Evolutionary conservation across 2,797 vertebrate genomes (phyloP).

Genomic region (Kryptopterus vitreolus): DNA sequence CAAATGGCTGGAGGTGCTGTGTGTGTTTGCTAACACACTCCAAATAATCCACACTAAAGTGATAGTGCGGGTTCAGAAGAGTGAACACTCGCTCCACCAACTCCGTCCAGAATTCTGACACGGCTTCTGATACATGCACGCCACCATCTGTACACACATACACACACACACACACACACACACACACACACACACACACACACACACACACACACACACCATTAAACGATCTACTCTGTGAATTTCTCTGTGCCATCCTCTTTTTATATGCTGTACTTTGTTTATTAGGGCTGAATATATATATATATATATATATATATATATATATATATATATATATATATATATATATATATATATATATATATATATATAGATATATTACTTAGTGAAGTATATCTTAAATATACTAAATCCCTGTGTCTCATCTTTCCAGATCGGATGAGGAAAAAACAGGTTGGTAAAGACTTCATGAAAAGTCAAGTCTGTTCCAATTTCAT

Average conservation of each 20-base stretch:
- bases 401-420: background rate
- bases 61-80: slow-evolving; percentile 87
- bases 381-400: background rate
- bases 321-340: no score
- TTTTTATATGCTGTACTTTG: background rate
- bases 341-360: no score
- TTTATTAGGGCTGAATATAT: no score
- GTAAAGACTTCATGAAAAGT: no score
- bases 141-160: slow-evolving; percentile 68
- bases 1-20: slow-evolving; percentile 84
- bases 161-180: background rate
- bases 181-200: slow-evolving; percentile 70
- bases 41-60: slow-evolving; percentile 84
- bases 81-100: slow-evolving; percentile 86
- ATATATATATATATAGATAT: no score
- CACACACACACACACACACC: background rate
- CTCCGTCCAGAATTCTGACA: slow-evolving; percentile 86
- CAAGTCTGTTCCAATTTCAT: background rate
- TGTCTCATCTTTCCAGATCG: background rate
- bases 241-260: background rate
- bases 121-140: slow-evolving; percentile 80
- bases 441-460: no score
- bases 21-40: slow-evolving; percentile 85
- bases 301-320: no score
- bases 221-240: background rate